Conservation (phyloP, 2,888 invertebrate species). For the Euspilapteryx auroguttella region DNA sequence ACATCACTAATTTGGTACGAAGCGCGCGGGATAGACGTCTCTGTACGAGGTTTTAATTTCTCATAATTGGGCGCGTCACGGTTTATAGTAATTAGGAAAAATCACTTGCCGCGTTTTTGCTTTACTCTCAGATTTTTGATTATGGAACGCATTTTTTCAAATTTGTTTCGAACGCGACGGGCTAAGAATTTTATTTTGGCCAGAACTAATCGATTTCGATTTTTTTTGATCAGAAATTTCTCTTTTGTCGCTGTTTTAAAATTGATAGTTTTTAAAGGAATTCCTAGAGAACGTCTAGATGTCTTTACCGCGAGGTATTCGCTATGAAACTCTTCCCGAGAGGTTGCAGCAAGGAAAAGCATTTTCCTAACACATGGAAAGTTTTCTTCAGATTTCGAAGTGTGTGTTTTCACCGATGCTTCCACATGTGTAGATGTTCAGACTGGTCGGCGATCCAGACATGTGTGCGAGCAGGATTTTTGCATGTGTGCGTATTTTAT, state of each 20-base stretch:
- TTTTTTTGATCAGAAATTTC: slow-evolving; percentile 20
- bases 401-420: slow-evolving; percentile 27
- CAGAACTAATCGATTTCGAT: slow-evolving; percentile 12
- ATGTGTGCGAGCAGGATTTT: slow-evolving; percentile 16
- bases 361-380: slow-evolving; percentile 54
- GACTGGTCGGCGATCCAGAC: slow-evolving; percentile 18
- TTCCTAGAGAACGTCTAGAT: slow-evolving; percentile 36
- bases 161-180: slow-evolving; percentile 23
- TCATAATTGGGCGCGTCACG: slow-evolving; percentile 23
- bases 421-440: slow-evolving; percentile 24
- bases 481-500: slow-evolving; percentile 46
- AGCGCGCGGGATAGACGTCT: slow-evolving; percentile 19
- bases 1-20: slow-evolving; percentile 34
- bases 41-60: slow-evolving; percentile 20
- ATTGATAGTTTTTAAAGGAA: no score
- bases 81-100: no score
- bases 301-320: slow-evolving; percentile 63
- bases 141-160: slow-evolving; percentile 23
- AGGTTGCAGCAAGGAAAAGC: slow-evolving; percentile 62
- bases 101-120: slow-evolving; percentile 16
- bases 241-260: slow-evolving; percentile 15
- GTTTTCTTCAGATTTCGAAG: slow-evolving; percentile 37
- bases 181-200: slow-evolving; percentile 15
- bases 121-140: slow-evolving; percentile 17
- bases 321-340: slow-evolving; percentile 61